Percentiles rank a stretch among this genome's conserved stretches.
phyloP scores from a whole-genome alignment of 2,888 invertebrate genomes.

The Fissipunctia ypsillon region DNA sequence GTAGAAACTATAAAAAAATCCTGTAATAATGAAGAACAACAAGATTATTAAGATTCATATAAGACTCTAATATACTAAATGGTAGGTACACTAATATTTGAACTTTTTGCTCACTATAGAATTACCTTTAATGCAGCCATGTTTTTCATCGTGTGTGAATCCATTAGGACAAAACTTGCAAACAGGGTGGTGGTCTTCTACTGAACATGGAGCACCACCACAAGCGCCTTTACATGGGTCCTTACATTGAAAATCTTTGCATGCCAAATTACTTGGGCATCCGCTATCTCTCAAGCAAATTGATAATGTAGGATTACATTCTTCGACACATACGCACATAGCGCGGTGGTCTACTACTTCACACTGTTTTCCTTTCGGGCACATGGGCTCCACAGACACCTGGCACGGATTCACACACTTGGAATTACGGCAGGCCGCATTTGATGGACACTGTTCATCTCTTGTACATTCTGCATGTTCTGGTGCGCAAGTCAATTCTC shows the following conservation, averaged over 20 bases:
- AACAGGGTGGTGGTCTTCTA: conserved; percentile 98
- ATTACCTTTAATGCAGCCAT: conserved; percentile 99
- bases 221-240: conserved; percentile 96
- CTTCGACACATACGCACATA: conserved; percentile 96
- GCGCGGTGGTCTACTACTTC: conserved; percentile 96
- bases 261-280: conserved; percentile 95
- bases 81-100: conserved; percentile 72
- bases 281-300: conserved; percentile 97
- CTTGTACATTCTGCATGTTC: conserved; percentile 95
- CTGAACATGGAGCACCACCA: conserved; percentile 97
- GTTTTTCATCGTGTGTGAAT: conserved; percentile 97
- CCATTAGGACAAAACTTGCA: conserved; percentile 99
- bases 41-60: conserved; percentile 88
- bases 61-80: conserved; percentile 85
- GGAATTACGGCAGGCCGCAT: conserved; percentile 95
- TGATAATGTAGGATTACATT: conserved; percentile 96
- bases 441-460: conserved; percentile 96
- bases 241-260: conserved; percentile 96
- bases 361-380: conserved; percentile 96
- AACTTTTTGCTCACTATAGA: conserved; percentile 67
- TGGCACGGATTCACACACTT: conserved; percentile 97
- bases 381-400: conserved; percentile 91
- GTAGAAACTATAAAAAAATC: conserved; percentile 89
- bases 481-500: conserved; percentile 96
- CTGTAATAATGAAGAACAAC: conserved; percentile 90